phyloP scores from a whole-genome alignment of 2,888 invertebrate species.

The Zeuzera pyrina region DNA sequence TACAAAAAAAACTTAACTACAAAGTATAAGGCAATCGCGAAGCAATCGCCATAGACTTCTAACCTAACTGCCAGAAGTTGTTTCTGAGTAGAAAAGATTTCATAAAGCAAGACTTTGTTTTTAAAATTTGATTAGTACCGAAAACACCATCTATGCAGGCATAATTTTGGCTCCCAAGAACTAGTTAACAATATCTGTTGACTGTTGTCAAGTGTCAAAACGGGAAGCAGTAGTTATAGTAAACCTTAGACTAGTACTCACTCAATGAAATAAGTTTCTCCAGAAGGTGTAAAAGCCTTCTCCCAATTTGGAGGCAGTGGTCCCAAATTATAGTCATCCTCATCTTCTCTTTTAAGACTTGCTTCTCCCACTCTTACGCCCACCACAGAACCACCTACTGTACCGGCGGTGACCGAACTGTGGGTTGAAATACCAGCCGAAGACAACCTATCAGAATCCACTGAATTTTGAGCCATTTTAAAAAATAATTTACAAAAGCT shows the following conservation, averaged over 20 bases:
- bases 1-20: too few species aligned
- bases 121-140: too few species aligned
- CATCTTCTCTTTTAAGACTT: slow-evolving; percentile 65
- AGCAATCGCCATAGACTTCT: too few species aligned
- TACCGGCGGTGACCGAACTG: slow-evolving; percentile 63
- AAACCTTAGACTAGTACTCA: slow-evolving; percentile 75
- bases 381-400: slow-evolving; percentile 61
- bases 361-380: slow-evolving; percentile 57
- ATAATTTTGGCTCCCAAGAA: too few species aligned
- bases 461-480: slow-evolving; percentile 57
- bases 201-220: too few species aligned
- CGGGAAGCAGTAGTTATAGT: too few species aligned
- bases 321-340: slow-evolving; percentile 86
- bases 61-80: too few species aligned
- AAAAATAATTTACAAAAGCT: slow-evolving; percentile 7
- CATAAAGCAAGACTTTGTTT: too few species aligned
- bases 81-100: too few species aligned
- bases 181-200: too few species aligned
- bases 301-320: slow-evolving; percentile 98
- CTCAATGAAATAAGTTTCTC: slow-evolving; percentile 98
- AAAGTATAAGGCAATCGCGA: too few species aligned
- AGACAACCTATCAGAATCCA: slow-evolving; percentile 64
- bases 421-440: slow-evolving; percentile 66
- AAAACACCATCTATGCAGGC: too few species aligned
- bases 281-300: slow-evolving; percentile 96